Evolutionary conservation across 2,888 invertebrate genomes (phyloP).

Genomic region (Esperia sulphurella): DNA sequence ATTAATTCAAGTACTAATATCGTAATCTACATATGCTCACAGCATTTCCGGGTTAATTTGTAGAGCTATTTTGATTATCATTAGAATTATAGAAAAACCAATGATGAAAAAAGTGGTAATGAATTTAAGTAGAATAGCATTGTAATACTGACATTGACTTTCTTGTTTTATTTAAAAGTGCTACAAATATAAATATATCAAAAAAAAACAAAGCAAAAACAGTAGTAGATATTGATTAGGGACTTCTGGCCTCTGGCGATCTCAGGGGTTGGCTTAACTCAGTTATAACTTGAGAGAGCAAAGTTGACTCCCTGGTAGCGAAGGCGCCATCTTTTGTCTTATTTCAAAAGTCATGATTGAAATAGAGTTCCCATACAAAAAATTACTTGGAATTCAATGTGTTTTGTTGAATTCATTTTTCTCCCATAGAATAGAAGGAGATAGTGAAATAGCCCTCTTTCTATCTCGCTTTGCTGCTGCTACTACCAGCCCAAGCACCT

Average conservation of each 20-base stretch:
- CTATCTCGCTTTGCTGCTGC: background rate
- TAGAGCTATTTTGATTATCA: background rate
- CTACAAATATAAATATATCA: slow-evolving; percentile 14
- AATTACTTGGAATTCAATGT: slow-evolving; percentile 10
- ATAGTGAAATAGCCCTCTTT: background rate
- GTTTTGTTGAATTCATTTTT: background rate
- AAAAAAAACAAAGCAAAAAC: slow-evolving; percentile 28
- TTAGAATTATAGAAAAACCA: background rate
- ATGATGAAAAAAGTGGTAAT: background rate
- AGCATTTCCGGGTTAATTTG: background rate
- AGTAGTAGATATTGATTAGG: slow-evolving; percentile 55
- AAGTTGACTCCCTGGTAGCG: slow-evolving; percentile 51
- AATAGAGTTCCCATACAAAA: slow-evolving; percentile 22
- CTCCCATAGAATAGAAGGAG: background rate
- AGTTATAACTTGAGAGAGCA: slow-evolving; percentile 71
- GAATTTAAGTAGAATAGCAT: background rate
- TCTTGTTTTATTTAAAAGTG: background rate
- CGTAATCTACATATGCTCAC: background rate
- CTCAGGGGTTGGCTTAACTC: slow-evolving; percentile 59
- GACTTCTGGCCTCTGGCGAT: slow-evolving; percentile 26
- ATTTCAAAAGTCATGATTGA: slow-evolving; percentile 20
- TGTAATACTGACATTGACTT: background rate
- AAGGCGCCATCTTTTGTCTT: slow-evolving; percentile 41
- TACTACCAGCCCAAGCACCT: background rate
- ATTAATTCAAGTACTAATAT: background rate